Base-by-base conservation (phyloP, 2,797 vertebrate genomes). In the Allenopithecus nigroviridis region DNA sequence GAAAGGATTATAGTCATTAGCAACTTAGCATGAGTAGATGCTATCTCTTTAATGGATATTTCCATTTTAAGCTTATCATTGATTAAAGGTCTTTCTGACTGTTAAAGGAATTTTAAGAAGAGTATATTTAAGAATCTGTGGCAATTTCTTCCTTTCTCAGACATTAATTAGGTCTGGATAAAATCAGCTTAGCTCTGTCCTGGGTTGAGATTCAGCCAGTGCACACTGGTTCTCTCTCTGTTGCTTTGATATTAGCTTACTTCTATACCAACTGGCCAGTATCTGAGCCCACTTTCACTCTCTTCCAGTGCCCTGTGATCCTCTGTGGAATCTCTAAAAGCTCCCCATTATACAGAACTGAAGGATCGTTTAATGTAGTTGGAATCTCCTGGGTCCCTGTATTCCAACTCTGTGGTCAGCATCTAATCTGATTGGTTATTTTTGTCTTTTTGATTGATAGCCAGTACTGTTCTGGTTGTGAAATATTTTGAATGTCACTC, bases 51-150 rank as follows among this genome's bases (percentile, higher is more conserved):
- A 91, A 22, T 88, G 91, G 43, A 8, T 92, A 61, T 94, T 94
- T 95, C 50, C 64, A 41, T 84, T 89, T 84, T 79, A 94, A 90
- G n/a, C 33, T 94, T 57, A 61, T 78, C 43, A 50, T 21, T 91
- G 57, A 91, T 26, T 87, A n/a, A 78, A 97, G 28, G 26, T n/a
- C 14, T 94, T 46, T 83, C 19, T 50, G 46, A 57, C 16, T 46
- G 9, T 59, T 50, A 53, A 26, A 64, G 13, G 33, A 74, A 95
- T 83, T 94, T 97, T 86, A 85, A 88, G 91, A 78, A 91, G 30
- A 76, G 17, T 84, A 36, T 88, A 89, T 21, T 36, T 94, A 74
- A 81, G 26, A 92, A 57, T 46, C 24, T 41, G 11, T 78, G 79
- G 28, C 50, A 9, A 21, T 83, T 74, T 2, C 14, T 84, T 78